These are phyloP conservation scores for Ornithoptera alexandrae DNA, from an alignment of 2,888 invertebrate genomes.

Conservation along the genomic window DNA sequence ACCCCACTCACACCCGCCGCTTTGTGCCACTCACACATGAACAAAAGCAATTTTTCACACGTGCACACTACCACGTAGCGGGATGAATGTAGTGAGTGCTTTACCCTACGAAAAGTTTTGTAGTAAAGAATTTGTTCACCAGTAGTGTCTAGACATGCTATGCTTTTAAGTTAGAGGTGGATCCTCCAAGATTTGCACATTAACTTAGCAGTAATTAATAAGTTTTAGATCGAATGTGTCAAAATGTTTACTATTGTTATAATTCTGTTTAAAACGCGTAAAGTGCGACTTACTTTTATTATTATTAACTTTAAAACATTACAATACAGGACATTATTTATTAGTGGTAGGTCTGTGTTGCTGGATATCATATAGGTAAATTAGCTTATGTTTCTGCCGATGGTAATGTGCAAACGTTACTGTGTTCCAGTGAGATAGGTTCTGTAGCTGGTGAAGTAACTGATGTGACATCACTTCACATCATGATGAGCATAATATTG, in stretches of 20 bases:
- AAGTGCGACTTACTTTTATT: not conserved
- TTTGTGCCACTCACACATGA: slow-evolving; percentile 56
- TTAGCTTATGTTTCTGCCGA: too few species aligned
- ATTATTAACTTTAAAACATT: not conserved
- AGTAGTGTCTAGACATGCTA: slow-evolving; percentile 77
- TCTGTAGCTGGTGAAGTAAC: too few species aligned
- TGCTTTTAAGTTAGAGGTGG: slow-evolving; percentile 72
- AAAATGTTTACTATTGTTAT: not conserved
- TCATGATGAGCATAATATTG: too few species aligned
- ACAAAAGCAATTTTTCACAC: slow-evolving; percentile 74
- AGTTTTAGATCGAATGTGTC: slow-evolving; percentile 19
- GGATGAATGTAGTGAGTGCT: slow-evolving; percentile 68
- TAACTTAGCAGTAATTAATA: slow-evolving; percentile 43
- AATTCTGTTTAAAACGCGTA: too few species aligned
- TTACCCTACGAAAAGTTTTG: slow-evolving; percentile 76
- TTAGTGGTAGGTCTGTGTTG: too few species aligned
- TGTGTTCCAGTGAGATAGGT: too few species aligned
- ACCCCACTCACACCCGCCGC: slow-evolving; percentile 43
- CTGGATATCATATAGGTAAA: too few species aligned
- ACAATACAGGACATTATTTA: too few species aligned
- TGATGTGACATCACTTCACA: too few species aligned
- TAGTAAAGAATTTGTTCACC: slow-evolving; percentile 76
- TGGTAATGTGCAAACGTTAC: too few species aligned
- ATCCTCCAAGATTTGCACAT: slow-evolving; percentile 64
- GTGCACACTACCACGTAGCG: slow-evolving; percentile 54